These are phyloP conservation scores for Meriones unguiculatus DNA, from an alignment of 2,113 vertebrate genomes.

Conservation along the genomic window DNA sequence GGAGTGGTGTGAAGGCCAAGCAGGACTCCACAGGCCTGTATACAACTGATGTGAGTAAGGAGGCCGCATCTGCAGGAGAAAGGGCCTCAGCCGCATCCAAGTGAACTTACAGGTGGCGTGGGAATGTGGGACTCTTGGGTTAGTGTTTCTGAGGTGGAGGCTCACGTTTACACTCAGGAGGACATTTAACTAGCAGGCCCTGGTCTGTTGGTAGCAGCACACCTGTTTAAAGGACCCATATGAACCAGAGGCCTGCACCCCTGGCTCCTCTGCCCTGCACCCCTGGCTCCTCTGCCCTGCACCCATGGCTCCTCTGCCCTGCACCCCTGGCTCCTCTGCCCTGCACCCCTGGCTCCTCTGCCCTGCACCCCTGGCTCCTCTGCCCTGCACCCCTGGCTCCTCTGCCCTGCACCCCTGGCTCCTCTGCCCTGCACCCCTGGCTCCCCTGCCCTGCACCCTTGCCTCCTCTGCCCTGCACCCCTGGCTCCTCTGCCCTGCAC, in stretches of 20 bases:
- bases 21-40: neutral
- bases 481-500: neutral
- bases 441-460: too few relatives aligned
- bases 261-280: neutral
- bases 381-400: neutral
- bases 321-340: neutral
- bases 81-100: neutral
- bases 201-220: neutral
- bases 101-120: too few relatives aligned
- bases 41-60: too few relatives aligned
- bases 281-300: neutral
- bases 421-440: neutral
- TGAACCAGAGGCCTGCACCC: neutral
- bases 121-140: neutral
- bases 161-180: neutral
- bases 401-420: neutral
- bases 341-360: neutral
- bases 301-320: neutral
- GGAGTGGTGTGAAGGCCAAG: neutral
- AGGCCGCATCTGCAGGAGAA: neutral
- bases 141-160: neutral
- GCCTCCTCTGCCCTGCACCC: neutral
- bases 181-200: neutral
- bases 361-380: neutral
- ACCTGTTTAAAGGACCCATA: neutral